A percentile compares a stretch with the other conserved stretches of the same genome.
Conservation (phyloP, 2,888 invertebrate genomes). For the Catocala nupta region DNA sequence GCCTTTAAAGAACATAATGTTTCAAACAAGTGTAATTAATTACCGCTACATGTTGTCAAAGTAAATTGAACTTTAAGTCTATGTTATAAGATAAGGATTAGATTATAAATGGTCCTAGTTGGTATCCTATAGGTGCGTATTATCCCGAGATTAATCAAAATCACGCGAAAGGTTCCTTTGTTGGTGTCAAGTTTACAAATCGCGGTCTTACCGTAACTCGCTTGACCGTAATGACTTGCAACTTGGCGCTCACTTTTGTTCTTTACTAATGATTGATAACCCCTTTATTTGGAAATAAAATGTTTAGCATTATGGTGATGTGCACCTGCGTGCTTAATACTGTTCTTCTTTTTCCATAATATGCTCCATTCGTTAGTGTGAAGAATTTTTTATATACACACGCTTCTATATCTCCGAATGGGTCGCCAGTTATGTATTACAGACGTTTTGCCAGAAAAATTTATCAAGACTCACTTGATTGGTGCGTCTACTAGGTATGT, state of each 20-base stretch:
- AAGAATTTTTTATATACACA: too few relatives aligned
- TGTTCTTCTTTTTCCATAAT: too few relatives aligned
- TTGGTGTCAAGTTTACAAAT: constrained; percentile 71
- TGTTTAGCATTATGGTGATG: not conserved
- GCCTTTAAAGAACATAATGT: constrained; percentile 43
- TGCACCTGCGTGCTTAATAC: constrained; percentile 3
- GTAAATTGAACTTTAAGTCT: constrained; percentile 6
- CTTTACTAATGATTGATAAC: constrained; percentile 40
- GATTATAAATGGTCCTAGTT: constrained; percentile 18
- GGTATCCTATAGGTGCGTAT: constrained; percentile 62
- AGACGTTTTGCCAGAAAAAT: too few relatives aligned
- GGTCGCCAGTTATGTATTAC: too few relatives aligned
- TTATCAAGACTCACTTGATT: too few relatives aligned
- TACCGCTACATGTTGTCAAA: not conserved
- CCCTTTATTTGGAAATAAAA: constrained; percentile 28
- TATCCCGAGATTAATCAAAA: constrained; percentile 62
- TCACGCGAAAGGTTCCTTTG: constrained; percentile 57
- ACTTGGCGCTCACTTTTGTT: constrained; percentile 46
- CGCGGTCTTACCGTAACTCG: constrained; percentile 61
- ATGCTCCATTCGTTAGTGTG: too few relatives aligned
- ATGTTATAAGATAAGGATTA: constrained; percentile 3
- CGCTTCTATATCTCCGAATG: too few relatives aligned
- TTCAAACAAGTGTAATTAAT: constrained; percentile 35
- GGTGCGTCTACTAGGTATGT: too few relatives aligned
- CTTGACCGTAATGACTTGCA: constrained; percentile 68